These are phyloP conservation scores for Canis aureus DNA, from an alignment of 2,113 vertebrate species.

Conservation along the genomic window DNA sequence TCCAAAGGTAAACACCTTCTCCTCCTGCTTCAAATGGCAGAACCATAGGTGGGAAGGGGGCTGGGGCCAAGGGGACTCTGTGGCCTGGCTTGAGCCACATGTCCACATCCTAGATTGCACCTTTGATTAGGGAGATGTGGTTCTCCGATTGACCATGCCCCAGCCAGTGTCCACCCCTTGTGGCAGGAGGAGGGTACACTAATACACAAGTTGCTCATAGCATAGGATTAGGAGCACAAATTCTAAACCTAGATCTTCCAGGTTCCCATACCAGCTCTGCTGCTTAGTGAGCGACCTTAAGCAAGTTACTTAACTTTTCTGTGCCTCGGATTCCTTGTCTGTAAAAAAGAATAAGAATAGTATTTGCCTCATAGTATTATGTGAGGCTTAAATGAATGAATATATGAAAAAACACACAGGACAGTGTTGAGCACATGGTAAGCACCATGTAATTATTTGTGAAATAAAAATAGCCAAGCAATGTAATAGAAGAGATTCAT, in stretches of 20 bases:
- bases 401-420: background rate
- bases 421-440: background rate
- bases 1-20: background rate
- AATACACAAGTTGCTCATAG: background rate
- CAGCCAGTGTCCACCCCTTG: background rate
- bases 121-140: background rate
- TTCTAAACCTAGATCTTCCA: background rate
- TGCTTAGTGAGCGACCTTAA: background rate
- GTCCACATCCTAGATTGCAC: background rate
- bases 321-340: background rate
- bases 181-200: background rate
- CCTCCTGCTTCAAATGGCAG: background rate
- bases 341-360: background rate
- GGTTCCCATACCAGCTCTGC: background rate
- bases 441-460: background rate
- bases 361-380: background rate
- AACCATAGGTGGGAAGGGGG: background rate
- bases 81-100: background rate
- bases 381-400: background rate
- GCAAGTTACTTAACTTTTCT: background rate
- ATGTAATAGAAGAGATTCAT: background rate
- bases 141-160: background rate
- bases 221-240: background rate
- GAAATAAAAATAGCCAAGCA: background rate
- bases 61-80: background rate